Percentiles rank a stretch among this genome's conserved stretches.
Evolutionary conservation across 2,113 vertebrate species (phyloP).

Genomic region (Tringa solitaria): DNA sequence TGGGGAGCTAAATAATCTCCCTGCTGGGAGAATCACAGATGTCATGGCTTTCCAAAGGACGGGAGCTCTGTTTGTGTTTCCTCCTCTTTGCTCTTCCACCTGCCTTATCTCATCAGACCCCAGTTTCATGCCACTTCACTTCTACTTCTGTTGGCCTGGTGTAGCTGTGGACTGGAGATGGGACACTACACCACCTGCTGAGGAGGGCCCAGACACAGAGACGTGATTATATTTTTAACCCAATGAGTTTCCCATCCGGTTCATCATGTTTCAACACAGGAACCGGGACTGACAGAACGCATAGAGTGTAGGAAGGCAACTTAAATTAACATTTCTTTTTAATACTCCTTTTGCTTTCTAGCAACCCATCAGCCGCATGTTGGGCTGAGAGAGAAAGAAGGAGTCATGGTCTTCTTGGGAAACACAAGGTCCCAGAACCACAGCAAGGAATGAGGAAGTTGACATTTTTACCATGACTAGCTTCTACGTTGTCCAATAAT

Average conservation of each 20-base stretch:
- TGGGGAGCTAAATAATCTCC: background rate
- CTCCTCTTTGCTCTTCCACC: background rate
- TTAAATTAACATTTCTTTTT: background rate
- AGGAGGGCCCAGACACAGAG: fast-evolving
- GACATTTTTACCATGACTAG: background rate
- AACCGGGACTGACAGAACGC: background rate
- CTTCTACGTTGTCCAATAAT: background rate
- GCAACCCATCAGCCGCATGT: background rate
- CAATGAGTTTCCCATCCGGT: background rate
- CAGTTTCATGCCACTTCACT: background rate
- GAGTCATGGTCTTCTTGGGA: background rate
- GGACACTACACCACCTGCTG: background rate
- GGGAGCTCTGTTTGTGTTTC: background rate
- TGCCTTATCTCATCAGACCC: background rate
- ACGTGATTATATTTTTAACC: background rate
- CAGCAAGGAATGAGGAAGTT: background rate
- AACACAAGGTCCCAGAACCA: background rate
- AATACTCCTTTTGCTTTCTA: background rate
- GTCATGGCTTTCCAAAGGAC: background rate
- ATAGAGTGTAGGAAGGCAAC: background rate
- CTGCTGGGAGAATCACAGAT: background rate
- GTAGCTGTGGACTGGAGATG: background rate
- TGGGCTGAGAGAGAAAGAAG: background rate
- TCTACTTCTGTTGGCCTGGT: background rate
- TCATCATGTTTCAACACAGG: background rate